Evolutionary conservation across 2,113 vertebrate species (phyloP), one percentile per base, ranked within the genome.

Genomic region (Eleginops maclovinus): DNA sequence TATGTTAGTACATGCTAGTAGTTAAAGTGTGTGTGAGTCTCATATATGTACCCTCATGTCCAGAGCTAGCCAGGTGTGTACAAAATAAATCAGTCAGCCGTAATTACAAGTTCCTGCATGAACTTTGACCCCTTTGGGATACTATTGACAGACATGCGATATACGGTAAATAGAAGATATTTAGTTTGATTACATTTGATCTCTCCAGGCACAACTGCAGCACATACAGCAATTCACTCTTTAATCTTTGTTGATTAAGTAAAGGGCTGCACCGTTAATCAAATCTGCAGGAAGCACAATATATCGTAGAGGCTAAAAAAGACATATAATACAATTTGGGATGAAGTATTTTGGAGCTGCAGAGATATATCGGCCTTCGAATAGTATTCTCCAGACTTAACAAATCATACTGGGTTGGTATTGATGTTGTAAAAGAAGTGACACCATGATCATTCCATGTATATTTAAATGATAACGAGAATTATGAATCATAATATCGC

Each of bases 71-170:
- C 43, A 64, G n/a, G 28, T 2, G 1, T 21, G 28, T 62, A 21
- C 26, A 49, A 26, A 53, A 26, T 36, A 60, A 14, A 19, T 1
- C n/a, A 55, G 47, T 60, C 41, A 71, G 36, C 16, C 24, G 3
- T 77, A 63, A 82, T 62, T 50, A 31, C 16, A 59, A 40, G 24
- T 80, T 60, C 69, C 53, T 63, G 40, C 6, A 43, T 65, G 60
- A 60, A 44, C 36, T 46, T 44, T 74, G 53, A 54, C 31, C 50
- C 36, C 12, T 28, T 70, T 40, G 16, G 19, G 1, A 10, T 55
- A 17, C 4, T 54, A 43, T 59, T 43, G 68, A 69, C n/a, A n/a
- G 17, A 59, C 17, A 21, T 61, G 41, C 4, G 31, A 31, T 31
- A 1, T 6, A 31, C 31, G 4, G 31, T 31, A 31, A 31, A 16